phyloP scores from a whole-genome alignment of 2,113 vertebrate genomes.

The Phaethon lepturus region DNA sequence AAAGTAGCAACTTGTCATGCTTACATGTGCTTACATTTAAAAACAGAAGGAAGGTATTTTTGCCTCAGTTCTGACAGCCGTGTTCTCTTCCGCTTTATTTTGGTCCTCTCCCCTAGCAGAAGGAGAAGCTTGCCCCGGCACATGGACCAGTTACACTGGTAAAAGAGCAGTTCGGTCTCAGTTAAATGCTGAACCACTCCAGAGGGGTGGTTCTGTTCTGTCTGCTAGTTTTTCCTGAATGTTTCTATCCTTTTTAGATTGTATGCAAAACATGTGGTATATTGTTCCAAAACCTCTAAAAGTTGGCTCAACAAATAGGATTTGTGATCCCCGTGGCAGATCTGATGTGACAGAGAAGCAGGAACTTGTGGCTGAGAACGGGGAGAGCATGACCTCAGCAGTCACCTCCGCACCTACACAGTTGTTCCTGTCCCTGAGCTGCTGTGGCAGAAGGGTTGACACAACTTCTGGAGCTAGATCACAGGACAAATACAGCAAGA shows the following conservation, averaged over 20 bases:
- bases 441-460: not conserved
- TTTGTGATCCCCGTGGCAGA: not conserved
- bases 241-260: not conserved
- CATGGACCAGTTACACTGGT: not conserved
- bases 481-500: not conserved
- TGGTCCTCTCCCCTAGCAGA: not conserved
- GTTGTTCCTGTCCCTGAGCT: not conserved
- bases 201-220: not conserved
- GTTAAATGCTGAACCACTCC: not conserved
- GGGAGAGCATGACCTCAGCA: not conserved
- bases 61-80: not conserved
- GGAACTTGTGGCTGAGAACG: not conserved
- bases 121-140: not conserved
- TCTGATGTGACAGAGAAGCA: not conserved
- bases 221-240: not conserved
- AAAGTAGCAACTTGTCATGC: not conserved
- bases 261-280: accelerated
- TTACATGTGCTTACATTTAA: not conserved
- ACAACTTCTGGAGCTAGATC: not conserved
- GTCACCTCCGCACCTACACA: accelerated
- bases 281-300: not conserved
- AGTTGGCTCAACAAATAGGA: not conserved
- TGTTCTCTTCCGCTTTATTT: not conserved
- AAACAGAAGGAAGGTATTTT: not conserved
- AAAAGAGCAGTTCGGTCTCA: not conserved